Conservation (phyloP, 2,113 vertebrate species). For the Dasyprocta punctata region DNA sequence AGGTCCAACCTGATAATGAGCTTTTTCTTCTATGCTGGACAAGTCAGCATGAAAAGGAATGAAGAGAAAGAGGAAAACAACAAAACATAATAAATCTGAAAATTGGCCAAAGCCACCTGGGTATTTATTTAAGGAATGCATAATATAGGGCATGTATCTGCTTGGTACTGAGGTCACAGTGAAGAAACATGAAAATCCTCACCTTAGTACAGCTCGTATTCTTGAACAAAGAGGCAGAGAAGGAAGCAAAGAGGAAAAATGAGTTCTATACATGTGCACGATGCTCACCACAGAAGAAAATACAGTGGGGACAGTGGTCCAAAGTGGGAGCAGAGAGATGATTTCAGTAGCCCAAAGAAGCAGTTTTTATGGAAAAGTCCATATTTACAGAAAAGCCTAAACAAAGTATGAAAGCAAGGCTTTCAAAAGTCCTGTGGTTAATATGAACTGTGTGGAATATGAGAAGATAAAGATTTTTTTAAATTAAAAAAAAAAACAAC, state of each 20-base stretch:
- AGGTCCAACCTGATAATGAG: neutral
- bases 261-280: neutral
- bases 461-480: neutral
- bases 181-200: neutral
- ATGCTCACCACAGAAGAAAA: neutral
- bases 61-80: neutral
- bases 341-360: too few relatives aligned
- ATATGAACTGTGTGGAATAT: neutral
- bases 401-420: too few relatives aligned
- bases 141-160: neutral
- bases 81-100: neutral
- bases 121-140: neutral
- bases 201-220: neutral
- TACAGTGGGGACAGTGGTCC: too few relatives aligned
- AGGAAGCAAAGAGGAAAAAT: neutral
- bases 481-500: neutral
- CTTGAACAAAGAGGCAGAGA: too few relatives aligned
- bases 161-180: neutral
- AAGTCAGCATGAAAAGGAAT: neutral
- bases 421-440: too few relatives aligned
- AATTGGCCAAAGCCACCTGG: too few relatives aligned
- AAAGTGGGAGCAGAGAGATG: rapidly evolving
- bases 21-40: neutral
- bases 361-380: neutral
- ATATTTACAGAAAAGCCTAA: neutral